Evolutionary conservation across 2,888 invertebrate species (phyloP).

Genomic region (Cylloceria caligata): DNA sequence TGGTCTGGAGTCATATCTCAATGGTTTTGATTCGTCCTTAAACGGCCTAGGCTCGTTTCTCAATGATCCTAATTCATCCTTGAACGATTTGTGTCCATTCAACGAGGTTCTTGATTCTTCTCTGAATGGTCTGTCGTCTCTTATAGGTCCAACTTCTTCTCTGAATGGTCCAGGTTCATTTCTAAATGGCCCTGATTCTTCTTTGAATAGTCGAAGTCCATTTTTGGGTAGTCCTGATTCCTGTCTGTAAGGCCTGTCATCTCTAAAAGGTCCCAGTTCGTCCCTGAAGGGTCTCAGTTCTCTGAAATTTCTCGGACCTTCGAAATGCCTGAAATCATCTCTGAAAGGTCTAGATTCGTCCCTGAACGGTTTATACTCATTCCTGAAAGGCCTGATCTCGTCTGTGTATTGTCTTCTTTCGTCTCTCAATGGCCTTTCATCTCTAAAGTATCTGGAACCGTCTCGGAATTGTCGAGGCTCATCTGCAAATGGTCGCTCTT

Average conservation of each 20-base stretch:
- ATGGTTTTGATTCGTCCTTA: slow-evolving; percentile 17
- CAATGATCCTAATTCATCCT: not conserved
- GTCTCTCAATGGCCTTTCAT: slow-evolving; percentile 45
- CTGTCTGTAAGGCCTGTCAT: slow-evolving; percentile 3
- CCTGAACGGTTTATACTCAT: slow-evolving; percentile 24
- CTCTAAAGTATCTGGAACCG: slow-evolving; percentile 44
- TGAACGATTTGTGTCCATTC: slow-evolving; percentile 33
- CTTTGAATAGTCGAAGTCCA: slow-evolving; percentile 22
- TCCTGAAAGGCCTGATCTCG: slow-evolving; percentile 36
- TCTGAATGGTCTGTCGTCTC: slow-evolving; percentile 12
- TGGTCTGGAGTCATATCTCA: slow-evolving; percentile 29
- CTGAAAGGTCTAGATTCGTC: slow-evolving; percentile 17
- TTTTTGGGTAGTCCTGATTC: slow-evolving; percentile 22
- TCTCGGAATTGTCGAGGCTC: slow-evolving; percentile 43
- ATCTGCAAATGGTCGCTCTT: slow-evolving; percentile 52
- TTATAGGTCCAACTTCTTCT: not conserved
- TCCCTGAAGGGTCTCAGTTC: slow-evolving; percentile 32
- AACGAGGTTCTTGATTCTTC: slow-evolving; percentile 16
- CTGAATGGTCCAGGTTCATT: not conserved
- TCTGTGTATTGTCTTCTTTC: slow-evolving; percentile 39
- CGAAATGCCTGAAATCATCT: slow-evolving; percentile 38
- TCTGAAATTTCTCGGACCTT: slow-evolving; percentile 39
- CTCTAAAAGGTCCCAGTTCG: not conserved
- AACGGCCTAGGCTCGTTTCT: slow-evolving; percentile 20
- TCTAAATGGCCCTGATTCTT: not conserved